Percentiles rank a stretch among this genome's conserved stretches.
These are phyloP conservation scores for Vipera ursinii DNA, from an alignment of 2,797 vertebrate genomes.

Conservation along the genomic window DNA sequence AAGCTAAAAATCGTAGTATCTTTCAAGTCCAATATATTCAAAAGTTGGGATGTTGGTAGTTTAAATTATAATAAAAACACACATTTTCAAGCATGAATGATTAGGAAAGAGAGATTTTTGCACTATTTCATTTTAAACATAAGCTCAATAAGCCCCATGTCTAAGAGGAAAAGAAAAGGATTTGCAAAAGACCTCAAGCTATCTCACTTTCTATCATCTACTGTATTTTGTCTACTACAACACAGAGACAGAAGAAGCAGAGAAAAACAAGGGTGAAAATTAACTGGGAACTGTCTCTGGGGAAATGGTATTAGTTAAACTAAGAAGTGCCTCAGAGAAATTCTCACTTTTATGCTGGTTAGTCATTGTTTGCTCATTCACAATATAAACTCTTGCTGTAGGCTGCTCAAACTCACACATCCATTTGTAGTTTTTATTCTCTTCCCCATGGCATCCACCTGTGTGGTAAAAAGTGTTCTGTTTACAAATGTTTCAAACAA, in stretches of 20 bases:
- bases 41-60: neutral
- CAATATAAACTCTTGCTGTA: conserved; percentile 26
- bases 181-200: neutral
- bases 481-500: conserved; percentile 18
- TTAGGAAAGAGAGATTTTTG: neutral
- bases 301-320: neutral
- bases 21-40: neutral
- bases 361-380: neutral
- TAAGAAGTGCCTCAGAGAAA: neutral
- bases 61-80: neutral
- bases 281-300: neutral
- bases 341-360: neutral
- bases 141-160: neutral
- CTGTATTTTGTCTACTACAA: neutral
- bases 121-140: neutral
- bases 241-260: neutral
- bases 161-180: neutral
- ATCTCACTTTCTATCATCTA: neutral
- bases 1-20: neutral
- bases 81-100: neutral
- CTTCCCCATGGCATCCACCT: neutral
- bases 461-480: neutral
- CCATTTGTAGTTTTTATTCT: neutral
- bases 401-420: conserved; percentile 14
- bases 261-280: neutral